Evolutionary conservation across 2,888 invertebrate genomes (phyloP), one percentile per base, ranked within the genome.

Genomic region (Tinea trinotella): DNA sequence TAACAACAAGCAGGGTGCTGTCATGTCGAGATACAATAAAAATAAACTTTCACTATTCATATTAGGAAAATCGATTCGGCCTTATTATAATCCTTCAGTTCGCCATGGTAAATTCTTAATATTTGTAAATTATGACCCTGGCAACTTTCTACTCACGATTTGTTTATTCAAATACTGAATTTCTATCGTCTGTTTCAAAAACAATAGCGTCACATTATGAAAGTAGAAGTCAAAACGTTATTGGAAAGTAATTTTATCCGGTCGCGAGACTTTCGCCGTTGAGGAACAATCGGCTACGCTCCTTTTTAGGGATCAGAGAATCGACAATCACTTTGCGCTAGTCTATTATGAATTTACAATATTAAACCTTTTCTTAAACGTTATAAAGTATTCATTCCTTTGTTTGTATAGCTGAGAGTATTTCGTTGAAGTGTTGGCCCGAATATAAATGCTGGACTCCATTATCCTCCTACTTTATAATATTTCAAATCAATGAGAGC

Each of bases 261-360:
- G 18, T 54, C 54, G 53, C 24, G 55, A 54, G 20, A 60, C 58
- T 61, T 64, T 60, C 62, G 60, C 61, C 57, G 56, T 58, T 58
- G 59, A 58, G 52, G 18, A 50, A 50, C 24, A 22, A 24, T 13
- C 24, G 50, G 24, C 22, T 59, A 57, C 61, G 54, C 49, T 57
- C 64, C 67, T 59, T 65, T 57, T 64, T 62, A 55, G 62, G 65
- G 56, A 53, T 55, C 24, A n/a, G 5, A 50, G 50, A 24, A 18
- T 24, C 50, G 50, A n/a, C 50, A 24, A 50, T 19, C 46, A 46
- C 19, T 46, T 19, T n/a, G 19, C 17, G n/a, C 18, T 19, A 46
- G 10, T 19, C 19, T 46, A 15, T 46, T 19, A 18, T 19, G 10
- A 9, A 10, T 46, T 46, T 18, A 46, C 46, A 46, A 19, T 19